Evolutionary conservation across 2,797 vertebrate genomes (phyloP).

Genomic region (Knipowitschia caucasica): DNA sequence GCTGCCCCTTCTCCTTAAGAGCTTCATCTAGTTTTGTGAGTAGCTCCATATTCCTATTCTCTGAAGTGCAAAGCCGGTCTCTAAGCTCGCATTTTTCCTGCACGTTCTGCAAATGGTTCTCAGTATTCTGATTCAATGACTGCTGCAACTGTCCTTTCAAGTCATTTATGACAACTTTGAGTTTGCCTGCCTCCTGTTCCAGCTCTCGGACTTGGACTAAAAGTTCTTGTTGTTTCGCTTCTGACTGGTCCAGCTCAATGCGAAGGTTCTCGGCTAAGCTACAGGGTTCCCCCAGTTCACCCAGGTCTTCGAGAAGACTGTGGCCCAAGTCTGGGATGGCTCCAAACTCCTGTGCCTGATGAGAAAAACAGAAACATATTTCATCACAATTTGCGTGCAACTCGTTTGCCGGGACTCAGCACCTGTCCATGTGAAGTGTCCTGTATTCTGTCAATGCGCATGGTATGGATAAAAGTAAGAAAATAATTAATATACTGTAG

Average conservation of each 20-base stretch:
- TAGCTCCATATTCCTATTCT: slow-evolving; percentile 76
- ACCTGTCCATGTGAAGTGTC: too few relatives aligned
- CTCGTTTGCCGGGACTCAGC: too few relatives aligned
- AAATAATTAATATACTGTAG: too few relatives aligned
- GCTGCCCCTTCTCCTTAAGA: slow-evolving; percentile 69
- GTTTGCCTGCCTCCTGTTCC: slow-evolving; percentile 57
- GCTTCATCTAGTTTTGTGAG: slow-evolving; percentile 64
- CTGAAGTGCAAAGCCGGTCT: slow-evolving; percentile 61
- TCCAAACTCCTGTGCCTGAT: slow-evolving; percentile 80
- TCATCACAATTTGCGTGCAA: slow-evolving; percentile 10
- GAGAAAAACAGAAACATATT: slow-evolving; percentile 1
- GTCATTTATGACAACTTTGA: slow-evolving; percentile 70
- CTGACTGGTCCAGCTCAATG: slow-evolving; percentile 87
- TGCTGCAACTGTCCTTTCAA: slow-evolving; percentile 77
- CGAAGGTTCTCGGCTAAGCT: slow-evolving; percentile 84
- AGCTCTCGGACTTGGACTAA: slow-evolving; percentile 61
- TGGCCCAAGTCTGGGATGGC: slow-evolving; percentile 78
- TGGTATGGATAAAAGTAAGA: too few relatives aligned
- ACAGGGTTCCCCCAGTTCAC: slow-evolving; percentile 77
- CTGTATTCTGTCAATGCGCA: too few relatives aligned
- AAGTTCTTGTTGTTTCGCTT: slow-evolving; percentile 83
- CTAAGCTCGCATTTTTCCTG: slow-evolving; percentile 65
- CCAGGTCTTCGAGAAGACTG: slow-evolving; percentile 70
- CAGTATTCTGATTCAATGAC: slow-evolving; percentile 33
- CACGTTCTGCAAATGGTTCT: slow-evolving; percentile 44